A percentile compares a stretch with the other conserved stretches of the same genome.
Conservation (phyloP, 2,888 invertebrate species). For the Synergus gifuensis region DNA sequence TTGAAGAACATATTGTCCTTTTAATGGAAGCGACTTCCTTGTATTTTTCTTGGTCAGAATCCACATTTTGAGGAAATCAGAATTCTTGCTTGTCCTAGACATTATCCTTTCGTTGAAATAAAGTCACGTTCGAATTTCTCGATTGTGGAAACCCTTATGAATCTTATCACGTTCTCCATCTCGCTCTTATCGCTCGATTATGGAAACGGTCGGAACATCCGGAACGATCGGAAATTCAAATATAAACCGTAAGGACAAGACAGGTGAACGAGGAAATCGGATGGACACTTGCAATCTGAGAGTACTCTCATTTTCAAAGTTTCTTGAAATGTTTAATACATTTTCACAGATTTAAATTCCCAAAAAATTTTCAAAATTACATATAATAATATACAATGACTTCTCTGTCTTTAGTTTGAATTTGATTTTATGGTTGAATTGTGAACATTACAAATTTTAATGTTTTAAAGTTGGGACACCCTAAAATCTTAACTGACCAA, state of each 20-base stretch:
- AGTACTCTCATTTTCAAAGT: background rate
- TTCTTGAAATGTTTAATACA: background rate
- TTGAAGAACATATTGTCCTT: background rate
- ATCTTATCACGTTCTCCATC: conserved; percentile 38
- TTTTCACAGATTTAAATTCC: no score
- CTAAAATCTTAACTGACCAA: no score
- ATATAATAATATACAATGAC: no score
- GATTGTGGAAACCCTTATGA: conserved; percentile 32
- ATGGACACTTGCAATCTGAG: background rate
- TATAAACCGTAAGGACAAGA: background rate
- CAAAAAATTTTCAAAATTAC: no score
- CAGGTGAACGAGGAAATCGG: background rate
- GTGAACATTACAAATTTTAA: no score
- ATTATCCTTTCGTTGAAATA: conserved; percentile 38
- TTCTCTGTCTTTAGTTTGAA: no score
- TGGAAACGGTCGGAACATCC: conserved; percentile 25
- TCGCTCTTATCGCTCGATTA: conserved; percentile 39
- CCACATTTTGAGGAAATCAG: conserved; percentile 15
- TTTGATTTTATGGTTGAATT: no score
- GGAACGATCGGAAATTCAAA: conserved; percentile 34
- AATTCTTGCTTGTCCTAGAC: background rate
- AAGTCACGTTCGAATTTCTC: conserved; percentile 34
- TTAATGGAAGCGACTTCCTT: background rate
- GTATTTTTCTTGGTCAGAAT: background rate
- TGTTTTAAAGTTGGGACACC: no score